Conservation (phyloP, 1,140 invertebrate genomes). For the Bombus affinis region DNA sequence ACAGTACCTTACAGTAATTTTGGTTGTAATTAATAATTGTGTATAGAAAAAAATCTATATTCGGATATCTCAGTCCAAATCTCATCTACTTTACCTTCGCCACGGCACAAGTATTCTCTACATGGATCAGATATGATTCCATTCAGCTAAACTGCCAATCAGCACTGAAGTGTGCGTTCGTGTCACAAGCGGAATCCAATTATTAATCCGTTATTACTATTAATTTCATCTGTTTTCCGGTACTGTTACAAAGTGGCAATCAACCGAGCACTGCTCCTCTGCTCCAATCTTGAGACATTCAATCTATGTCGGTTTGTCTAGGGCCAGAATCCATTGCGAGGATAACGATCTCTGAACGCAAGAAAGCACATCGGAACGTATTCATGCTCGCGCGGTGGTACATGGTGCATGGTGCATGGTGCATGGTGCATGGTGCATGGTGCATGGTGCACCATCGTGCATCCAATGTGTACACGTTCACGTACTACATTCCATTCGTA, state of each 20-base stretch:
- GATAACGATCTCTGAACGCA: constrained; percentile 65
- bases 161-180: neutral
- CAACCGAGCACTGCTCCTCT: constrained; percentile 36
- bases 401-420: neutral
- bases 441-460: neutral
- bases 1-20: neutral
- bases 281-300: constrained; percentile 55
- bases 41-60: neutral
- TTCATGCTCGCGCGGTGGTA: constrained; percentile 28
- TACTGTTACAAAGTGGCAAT: constrained; percentile 62
- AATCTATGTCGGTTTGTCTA: constrained; percentile 69
- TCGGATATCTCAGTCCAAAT: neutral
- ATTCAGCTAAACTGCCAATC: constrained; percentile 30
- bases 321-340: constrained; percentile 45
- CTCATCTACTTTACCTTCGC: neutral
- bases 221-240: constrained; percentile 58
- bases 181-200: neutral
- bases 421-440: neutral
- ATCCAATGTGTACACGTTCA: neutral
- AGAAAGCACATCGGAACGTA: constrained; percentile 50
- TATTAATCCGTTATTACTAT: constrained; percentile 55
- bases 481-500: constrained; percentile 34
- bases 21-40: neutral
- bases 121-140: neutral
- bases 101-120: neutral